Conservation (phyloP, 1,140 invertebrate genomes). For the Proctacanthus coquilletti region DNA sequence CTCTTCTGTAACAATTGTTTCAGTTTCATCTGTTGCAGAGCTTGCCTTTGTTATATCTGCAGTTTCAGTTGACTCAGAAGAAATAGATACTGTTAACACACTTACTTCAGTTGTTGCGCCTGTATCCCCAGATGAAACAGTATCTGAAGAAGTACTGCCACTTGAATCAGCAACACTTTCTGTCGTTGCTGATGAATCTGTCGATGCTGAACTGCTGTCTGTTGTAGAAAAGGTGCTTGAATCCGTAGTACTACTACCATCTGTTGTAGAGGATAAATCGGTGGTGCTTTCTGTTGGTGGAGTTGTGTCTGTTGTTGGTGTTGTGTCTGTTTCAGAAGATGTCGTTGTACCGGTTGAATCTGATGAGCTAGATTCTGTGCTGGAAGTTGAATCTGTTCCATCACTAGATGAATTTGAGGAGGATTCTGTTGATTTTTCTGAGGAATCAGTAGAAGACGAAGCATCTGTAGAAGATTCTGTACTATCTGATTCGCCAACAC, state of each 20-base stretch:
- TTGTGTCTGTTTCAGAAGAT: slow-evolving; percentile 5
- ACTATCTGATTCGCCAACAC: no score
- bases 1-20: slow-evolving; percentile 11
- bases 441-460: slow-evolving; percentile 11
- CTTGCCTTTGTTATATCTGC: slow-evolving; percentile 12
- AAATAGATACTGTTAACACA: not conserved
- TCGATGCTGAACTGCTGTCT: slow-evolving; percentile 6
- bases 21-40: slow-evolving; percentile 10
- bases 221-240: slow-evolving; percentile 1
- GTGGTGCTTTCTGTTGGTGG: slow-evolving; percentile 7
- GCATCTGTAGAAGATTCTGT: slow-evolving; percentile 10
- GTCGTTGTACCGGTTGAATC: slow-evolving; percentile 8
- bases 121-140: slow-evolving; percentile 9
- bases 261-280: slow-evolving; percentile 2
- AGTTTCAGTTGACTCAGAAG: slow-evolving; percentile 6
- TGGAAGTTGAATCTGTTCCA: slow-evolving; percentile 7
- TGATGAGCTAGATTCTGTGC: slow-evolving; percentile 7
- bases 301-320: slow-evolving; percentile 8
- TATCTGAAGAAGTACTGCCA: slow-evolving; percentile 10
- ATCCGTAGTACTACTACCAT: not conserved
- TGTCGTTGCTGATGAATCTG: slow-evolving; percentile 10
- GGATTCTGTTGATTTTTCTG: slow-evolving; percentile 11
- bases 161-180: slow-evolving; percentile 8
- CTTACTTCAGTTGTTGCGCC: not conserved
- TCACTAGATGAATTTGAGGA: slow-evolving; percentile 9